Conservation (phyloP, 2,888 invertebrate genomes). For the Automeris io region DNA sequence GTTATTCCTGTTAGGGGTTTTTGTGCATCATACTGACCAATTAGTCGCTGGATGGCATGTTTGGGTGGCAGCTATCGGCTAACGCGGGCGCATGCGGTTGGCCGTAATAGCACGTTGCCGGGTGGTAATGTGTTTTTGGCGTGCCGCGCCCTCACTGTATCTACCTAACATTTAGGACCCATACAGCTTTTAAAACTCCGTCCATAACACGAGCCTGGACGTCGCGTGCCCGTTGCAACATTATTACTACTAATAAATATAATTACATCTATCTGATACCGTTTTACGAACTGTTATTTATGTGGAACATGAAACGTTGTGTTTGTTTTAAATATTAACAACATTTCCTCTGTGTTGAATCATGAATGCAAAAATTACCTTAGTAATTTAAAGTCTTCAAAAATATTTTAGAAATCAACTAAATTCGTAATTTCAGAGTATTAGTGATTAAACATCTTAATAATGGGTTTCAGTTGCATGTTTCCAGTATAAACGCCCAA, state of each 20-base stretch:
- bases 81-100: constrained; percentile 62
- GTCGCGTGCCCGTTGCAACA: constrained; percentile 63
- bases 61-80: constrained; percentile 59
- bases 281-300: constrained; percentile 59
- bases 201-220: constrained; percentile 57
- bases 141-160: constrained; percentile 63
- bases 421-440: too few species aligned
- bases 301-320: constrained; percentile 50
- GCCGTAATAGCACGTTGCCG: constrained; percentile 66
- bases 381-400: too few species aligned
- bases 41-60: constrained; percentile 68
- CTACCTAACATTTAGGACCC: constrained; percentile 55
- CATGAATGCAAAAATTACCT: constrained; percentile 6
- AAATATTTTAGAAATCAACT: too few species aligned
- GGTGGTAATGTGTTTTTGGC: constrained; percentile 69
- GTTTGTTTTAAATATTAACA: constrained; percentile 29
- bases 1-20: constrained; percentile 60
- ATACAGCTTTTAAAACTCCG: constrained; percentile 58
- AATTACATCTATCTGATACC: constrained; percentile 63
- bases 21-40: constrained; percentile 65
- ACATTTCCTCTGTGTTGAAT: constrained; percentile 14
- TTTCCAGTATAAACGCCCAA: too few species aligned
- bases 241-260: constrained; percentile 58
- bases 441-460: too few species aligned
- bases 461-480: too few species aligned